These are phyloP conservation scores for Poeciliopsis infans DNA, from an alignment of 2,797 vertebrate species.

Conservation along the genomic window DNA sequence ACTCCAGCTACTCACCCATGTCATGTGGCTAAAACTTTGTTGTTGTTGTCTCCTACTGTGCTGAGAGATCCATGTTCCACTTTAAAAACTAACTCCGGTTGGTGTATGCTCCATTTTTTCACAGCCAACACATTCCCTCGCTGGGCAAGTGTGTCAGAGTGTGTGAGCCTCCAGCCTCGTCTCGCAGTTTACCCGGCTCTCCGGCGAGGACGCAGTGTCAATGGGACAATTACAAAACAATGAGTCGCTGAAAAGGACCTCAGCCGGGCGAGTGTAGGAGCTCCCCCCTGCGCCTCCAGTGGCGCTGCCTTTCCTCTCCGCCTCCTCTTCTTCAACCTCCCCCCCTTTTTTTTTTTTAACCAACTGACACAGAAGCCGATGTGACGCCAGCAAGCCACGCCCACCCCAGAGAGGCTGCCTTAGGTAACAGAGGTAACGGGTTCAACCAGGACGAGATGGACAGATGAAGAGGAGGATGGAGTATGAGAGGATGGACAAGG, in stretches of 20 bases:
- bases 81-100: slow-evolving; percentile 25
- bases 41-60: slow-evolving; percentile 34
- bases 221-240: slow-evolving; percentile 81
- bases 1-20: slow-evolving; percentile 71
- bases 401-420: slow-evolving; percentile 63
- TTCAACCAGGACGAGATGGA: slow-evolving; percentile 45
- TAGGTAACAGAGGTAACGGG: slow-evolving; percentile 74
- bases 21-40: slow-evolving; percentile 53
- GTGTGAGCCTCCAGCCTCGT: slow-evolving; percentile 28
- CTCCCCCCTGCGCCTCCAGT: background rate
- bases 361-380: slow-evolving; percentile 53
- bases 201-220: slow-evolving; percentile 63
- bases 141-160: slow-evolving; percentile 17
- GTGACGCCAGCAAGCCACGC: slow-evolving; percentile 65
- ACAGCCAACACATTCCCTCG: slow-evolving; percentile 37
- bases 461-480: slow-evolving; percentile 9
- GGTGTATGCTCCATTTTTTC: slow-evolving; percentile 24
- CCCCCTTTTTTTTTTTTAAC: slow-evolving; percentile 18
- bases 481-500: background rate
- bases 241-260: slow-evolving; percentile 67
- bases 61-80: slow-evolving; percentile 43
- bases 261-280: slow-evolving; percentile 30
- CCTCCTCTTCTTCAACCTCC: slow-evolving; percentile 39
- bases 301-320: slow-evolving; percentile 39
- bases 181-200: slow-evolving; percentile 40